Percentiles rank a stretch among this genome's conserved stretches.
Evolutionary conservation across 2,797 vertebrate genomes (phyloP).

Genomic region (Pachyuromys duprasi): DNA sequence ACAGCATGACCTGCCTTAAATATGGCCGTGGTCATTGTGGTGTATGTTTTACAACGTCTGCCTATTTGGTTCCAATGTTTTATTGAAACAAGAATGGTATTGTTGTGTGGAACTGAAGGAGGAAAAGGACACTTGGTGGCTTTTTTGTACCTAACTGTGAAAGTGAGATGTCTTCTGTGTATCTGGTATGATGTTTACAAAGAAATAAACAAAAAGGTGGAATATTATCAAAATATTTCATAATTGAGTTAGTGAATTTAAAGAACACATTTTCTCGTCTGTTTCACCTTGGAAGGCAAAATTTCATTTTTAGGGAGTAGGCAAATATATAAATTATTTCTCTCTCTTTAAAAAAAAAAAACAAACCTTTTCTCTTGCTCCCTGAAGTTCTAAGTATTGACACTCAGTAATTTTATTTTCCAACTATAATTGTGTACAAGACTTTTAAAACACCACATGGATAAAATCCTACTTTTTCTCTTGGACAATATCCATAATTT

Average conservation of each 20-base stretch:
- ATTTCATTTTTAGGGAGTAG: background rate
- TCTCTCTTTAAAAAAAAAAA: background rate
- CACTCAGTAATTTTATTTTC: conserved; percentile 33
- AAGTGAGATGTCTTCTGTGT: background rate
- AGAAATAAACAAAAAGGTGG: background rate
- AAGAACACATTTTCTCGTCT: conserved; percentile 18
- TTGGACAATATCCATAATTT: conserved; percentile 9
- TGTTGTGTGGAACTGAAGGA: background rate
- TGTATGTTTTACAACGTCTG: background rate
- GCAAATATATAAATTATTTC: conserved; percentile 35
- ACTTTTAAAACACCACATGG: conserved; percentile 33
- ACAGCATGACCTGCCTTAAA: background rate
- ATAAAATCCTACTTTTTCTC: background rate
- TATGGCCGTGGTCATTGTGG: background rate
- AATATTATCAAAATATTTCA: background rate
- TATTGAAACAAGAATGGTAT: conserved; percentile 5
- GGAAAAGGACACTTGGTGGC: background rate
- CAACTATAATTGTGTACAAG: conserved; percentile 2
- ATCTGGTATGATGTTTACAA: conserved; percentile 16
- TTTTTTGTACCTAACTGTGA: background rate
- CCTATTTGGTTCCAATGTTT: background rate
- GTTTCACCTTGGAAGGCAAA: conserved; percentile 51
- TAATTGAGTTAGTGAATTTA: background rate
- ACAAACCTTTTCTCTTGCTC: conserved; percentile 13
- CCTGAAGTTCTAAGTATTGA: conserved; percentile 47